Evolutionary conservation across 1,140 invertebrate genomes (phyloP).

Genomic region (Nebria ingens): DNA sequence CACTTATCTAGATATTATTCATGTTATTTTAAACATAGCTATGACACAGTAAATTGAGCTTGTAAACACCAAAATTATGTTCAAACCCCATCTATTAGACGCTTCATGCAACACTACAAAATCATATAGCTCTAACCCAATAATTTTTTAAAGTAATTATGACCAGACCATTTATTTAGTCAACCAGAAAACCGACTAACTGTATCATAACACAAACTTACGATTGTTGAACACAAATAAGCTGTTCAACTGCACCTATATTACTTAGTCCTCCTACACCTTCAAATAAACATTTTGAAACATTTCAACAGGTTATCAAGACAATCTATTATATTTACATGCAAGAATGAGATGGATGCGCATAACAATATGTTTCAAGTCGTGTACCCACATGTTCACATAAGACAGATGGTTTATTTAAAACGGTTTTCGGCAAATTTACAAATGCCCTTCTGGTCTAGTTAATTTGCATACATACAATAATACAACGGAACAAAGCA

Average conservation of each 20-base stretch:
- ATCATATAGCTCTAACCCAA: no score
- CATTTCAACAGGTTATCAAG: constrained; percentile 9
- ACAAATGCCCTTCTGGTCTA: not conserved
- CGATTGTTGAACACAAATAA: not conserved
- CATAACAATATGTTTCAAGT: not conserved
- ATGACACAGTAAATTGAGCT: no score
- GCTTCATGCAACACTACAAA: no score
- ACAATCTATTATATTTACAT: constrained; percentile 4
- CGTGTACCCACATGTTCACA: not conserved
- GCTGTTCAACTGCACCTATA: not conserved
- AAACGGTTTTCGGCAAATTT: not conserved
- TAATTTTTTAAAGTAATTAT: no score
- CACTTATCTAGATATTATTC: no score
- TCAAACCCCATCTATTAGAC: no score
- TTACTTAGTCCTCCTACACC: constrained; percentile 3
- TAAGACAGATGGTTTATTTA: not conserved
- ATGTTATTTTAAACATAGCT: no score
- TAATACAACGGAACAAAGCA: no score
- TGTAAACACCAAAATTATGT: no score
- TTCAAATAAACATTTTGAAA: constrained; percentile 7
- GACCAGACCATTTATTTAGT: no score
- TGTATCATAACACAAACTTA: no score
- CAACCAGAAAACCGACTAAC: no score
- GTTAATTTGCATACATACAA: not conserved
- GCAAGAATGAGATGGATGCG: not conserved